Percentiles rank a stretch among this genome's conserved stretches.
Conservation (phyloP, 2,888 invertebrate species). For the Clostera curtula region DNA sequence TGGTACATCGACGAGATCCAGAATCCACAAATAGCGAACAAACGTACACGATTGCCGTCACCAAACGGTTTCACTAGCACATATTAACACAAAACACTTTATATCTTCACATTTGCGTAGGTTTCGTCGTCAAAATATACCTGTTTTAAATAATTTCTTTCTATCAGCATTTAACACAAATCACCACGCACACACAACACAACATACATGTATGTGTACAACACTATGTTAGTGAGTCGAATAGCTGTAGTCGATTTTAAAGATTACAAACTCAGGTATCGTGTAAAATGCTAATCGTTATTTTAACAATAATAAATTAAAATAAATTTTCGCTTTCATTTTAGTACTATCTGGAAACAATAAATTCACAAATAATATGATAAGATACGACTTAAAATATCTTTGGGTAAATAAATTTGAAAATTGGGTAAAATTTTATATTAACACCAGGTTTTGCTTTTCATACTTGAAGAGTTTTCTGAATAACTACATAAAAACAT, state of each 20-base stretch:
- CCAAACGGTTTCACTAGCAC: slow-evolving; percentile 71
- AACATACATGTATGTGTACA: slow-evolving; percentile 55
- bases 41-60: slow-evolving; percentile 74
- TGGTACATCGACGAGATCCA: slow-evolving; percentile 73
- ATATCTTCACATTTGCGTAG: slow-evolving; percentile 69
- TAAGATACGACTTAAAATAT: too few relatives aligned
- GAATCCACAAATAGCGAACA: slow-evolving; percentile 73
- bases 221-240: slow-evolving; percentile 30
- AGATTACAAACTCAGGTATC: too few relatives aligned
- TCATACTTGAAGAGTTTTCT: too few relatives aligned
- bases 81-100: slow-evolving; percentile 68
- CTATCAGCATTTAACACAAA: slow-evolving; percentile 74
- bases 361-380: too few relatives aligned
- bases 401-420: too few relatives aligned
- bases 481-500: too few relatives aligned
- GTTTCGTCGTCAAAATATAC: slow-evolving; percentile 66
- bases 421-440: too few relatives aligned
- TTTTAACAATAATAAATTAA: too few relatives aligned
- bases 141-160: slow-evolving; percentile 69
- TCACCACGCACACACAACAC: slow-evolving; percentile 76
- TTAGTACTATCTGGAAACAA: too few relatives aligned
- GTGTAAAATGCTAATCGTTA: too few relatives aligned
- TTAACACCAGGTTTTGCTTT: too few relatives aligned
- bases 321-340: too few relatives aligned
- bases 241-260: slow-evolving; percentile 5